Evolutionary conservation across 2,888 invertebrate genomes (phyloP).

Genomic region (Rhagonycha lutea): DNA sequence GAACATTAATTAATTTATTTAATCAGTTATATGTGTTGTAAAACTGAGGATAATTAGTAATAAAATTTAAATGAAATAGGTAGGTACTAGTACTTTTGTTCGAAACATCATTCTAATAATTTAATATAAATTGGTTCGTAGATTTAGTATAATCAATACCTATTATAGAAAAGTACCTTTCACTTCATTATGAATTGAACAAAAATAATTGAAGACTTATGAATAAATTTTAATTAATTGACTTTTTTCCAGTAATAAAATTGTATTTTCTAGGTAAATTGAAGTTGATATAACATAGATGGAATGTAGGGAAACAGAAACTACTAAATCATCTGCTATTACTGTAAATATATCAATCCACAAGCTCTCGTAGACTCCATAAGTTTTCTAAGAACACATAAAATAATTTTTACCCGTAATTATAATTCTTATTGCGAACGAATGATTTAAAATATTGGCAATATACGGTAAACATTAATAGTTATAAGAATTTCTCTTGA

Average conservation of each 20-base stretch:
- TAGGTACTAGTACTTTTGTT: background rate
- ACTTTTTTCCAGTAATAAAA: conserved; percentile 1
- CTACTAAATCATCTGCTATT: conserved; percentile 12
- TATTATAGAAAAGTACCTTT: background rate
- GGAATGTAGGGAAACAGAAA: conserved; percentile 13
- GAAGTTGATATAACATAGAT: conserved; percentile 3
- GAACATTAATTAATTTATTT: background rate
- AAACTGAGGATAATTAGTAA: background rate
- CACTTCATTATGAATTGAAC: background rate
- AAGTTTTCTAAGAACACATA: conserved; percentile 24
- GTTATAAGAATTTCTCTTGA: conserved; percentile 36
- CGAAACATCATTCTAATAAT: background rate
- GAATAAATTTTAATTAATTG: background rate
- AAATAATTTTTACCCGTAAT: conserved; percentile 26
- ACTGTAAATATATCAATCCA: background rate
- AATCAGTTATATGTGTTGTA: background rate
- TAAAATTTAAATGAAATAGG: background rate
- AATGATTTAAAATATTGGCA: conserved; percentile 27
- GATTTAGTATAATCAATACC: background rate
- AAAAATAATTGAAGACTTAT: background rate
- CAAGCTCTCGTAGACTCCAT: conserved; percentile 7
- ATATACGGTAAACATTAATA: conserved; percentile 28
- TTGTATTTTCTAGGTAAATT: conserved; percentile 9
- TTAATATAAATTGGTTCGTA: background rate
- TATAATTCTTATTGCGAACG: conserved; percentile 31